Evolutionary conservation across 2,113 vertebrate genomes (phyloP).

Genomic region (Zapus hudsonius): DNA sequence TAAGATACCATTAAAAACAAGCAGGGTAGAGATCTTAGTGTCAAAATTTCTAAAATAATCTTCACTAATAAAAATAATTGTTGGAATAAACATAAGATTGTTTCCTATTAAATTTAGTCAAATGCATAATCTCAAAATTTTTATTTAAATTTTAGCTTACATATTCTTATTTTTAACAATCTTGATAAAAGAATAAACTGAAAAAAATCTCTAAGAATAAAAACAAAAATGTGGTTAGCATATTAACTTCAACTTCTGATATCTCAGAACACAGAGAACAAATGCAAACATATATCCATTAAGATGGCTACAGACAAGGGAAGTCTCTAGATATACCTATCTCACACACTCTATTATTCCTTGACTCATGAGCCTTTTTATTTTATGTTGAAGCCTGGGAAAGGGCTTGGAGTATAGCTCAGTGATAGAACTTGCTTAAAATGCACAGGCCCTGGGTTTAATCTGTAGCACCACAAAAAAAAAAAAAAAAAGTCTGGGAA

Average conservation of each 20-base stretch:
- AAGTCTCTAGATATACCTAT: background rate
- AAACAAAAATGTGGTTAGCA: background rate
- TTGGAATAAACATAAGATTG: too few species aligned
- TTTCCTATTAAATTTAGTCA: too few species aligned
- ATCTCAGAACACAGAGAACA: background rate
- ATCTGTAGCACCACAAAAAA: background rate
- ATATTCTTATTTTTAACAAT: too few species aligned
- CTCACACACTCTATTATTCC: background rate
- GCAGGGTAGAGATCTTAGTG: background rate
- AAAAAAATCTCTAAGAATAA: constrained; percentile 3
- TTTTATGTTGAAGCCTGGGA: background rate
- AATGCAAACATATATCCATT: background rate
- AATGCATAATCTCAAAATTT: too few species aligned
- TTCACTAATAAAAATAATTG: too few species aligned
- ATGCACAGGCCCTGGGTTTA: background rate
- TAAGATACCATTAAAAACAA: background rate
- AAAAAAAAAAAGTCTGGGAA: background rate
- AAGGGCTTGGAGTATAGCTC: background rate
- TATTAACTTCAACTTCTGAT: constrained; percentile 30
- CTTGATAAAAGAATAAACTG: too few species aligned
- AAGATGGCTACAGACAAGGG: background rate
- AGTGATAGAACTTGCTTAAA: background rate
- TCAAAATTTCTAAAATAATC: too few species aligned
- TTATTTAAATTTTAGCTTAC: too few species aligned
- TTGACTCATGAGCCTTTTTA: background rate